phyloP scores from a whole-genome alignment of 1,140 invertebrate genomes.

The Aplysia californica region DNA sequence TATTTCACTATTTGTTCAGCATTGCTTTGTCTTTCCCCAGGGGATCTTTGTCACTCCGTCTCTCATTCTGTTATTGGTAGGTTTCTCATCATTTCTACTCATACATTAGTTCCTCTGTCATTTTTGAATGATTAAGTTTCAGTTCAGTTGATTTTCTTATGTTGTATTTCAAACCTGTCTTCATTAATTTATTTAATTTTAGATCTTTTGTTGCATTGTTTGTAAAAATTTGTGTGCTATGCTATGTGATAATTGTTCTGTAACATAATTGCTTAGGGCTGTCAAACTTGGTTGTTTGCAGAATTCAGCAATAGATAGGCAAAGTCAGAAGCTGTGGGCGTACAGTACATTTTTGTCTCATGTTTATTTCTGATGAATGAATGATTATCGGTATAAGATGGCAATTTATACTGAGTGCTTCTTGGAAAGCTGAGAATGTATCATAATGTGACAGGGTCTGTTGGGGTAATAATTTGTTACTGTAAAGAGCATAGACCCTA shows the following conservation, averaged over 20 bases:
- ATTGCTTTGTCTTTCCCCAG: too few species aligned
- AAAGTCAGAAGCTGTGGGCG: background rate
- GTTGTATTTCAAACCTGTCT: background rate
- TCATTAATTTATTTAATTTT: background rate
- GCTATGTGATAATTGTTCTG: background rate
- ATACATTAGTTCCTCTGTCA: background rate
- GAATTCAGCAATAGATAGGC: too few species aligned
- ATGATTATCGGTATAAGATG: background rate
- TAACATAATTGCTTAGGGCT: too few species aligned
- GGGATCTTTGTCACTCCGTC: slow-evolving; percentile 1
- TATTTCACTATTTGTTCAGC: too few species aligned
- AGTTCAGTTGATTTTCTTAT: background rate
- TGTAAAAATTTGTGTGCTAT: background rate
- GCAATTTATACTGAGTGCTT: background rate
- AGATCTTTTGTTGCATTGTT: background rate
- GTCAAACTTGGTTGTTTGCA: too few species aligned
- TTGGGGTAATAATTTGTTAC: background rate
- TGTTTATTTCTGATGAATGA: background rate
- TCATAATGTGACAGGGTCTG: too few species aligned
- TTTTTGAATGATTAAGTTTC: background rate
- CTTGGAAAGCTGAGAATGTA: too few species aligned
- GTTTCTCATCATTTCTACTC: background rate
- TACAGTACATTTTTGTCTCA: background rate
- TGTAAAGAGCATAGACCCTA: background rate
- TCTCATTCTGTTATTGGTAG: background rate